A percentile compares a stretch with the other conserved stretches of the same genome.
Evolutionary conservation across 2,888 invertebrate species (phyloP).

Genomic region (Plebejus argus): DNA sequence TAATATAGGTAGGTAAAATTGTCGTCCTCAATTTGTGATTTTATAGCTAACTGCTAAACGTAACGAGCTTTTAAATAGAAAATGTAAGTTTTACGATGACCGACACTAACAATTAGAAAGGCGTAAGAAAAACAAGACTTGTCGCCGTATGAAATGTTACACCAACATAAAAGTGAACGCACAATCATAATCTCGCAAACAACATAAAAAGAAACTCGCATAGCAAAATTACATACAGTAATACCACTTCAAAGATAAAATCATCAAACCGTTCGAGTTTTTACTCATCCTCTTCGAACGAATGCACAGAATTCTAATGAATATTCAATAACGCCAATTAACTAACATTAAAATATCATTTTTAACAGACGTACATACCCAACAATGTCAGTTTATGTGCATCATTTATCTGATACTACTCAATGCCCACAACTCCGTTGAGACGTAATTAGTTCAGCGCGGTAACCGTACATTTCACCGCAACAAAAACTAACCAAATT

Average conservation of each 20-base stretch:
- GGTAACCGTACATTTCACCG: no score
- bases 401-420: neutral
- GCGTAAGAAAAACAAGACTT: slow-evolving; percentile 12
- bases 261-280: neutral
- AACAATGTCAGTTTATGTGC: neutral
- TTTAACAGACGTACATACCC: neutral
- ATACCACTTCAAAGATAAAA: neutral
- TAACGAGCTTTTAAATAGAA: slow-evolving; percentile 6
- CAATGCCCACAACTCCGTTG: no score
- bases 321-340: neutral
- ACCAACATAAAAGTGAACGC: slow-evolving; percentile 25
- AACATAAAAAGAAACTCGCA: slow-evolving; percentile 31
- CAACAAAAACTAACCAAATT: no score
- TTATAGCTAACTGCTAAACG: neutral
- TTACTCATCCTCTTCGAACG: neutral
- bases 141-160: slow-evolving; percentile 17
- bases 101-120: slow-evolving; percentile 30
- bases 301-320: neutral
- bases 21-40: neutral
- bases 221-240: slow-evolving; percentile 24
- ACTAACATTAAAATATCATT: neutral
- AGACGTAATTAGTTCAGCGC: no score
- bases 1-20: no score
- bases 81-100: slow-evolving; percentile 10
- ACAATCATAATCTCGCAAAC: slow-evolving; percentile 15